phyloP scores from a whole-genome alignment of 2,113 vertebrate genomes.

The Hippocampus comes region DNA sequence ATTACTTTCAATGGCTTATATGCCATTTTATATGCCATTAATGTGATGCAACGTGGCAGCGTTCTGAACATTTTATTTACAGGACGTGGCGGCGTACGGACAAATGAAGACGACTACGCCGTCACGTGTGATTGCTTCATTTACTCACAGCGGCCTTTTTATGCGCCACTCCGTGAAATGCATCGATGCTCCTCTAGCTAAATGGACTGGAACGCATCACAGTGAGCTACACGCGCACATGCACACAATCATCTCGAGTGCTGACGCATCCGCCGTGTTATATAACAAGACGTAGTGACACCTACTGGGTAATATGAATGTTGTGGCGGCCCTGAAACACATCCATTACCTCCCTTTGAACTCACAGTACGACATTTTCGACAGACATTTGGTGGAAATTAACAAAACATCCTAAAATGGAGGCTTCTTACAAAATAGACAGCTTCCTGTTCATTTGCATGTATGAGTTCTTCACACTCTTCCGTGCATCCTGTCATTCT shows the following conservation, averaged over 20 bases:
- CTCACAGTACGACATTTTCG: background rate
- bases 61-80: background rate
- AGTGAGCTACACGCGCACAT: background rate
- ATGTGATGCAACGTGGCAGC: background rate
- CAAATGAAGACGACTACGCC: background rate
- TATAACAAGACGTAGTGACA: background rate
- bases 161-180: constrained; percentile 14
- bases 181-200: background rate
- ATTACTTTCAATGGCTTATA: constrained; percentile 1
- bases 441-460: too few species aligned
- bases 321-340: background rate
- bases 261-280: background rate
- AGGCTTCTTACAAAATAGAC: too few species aligned
- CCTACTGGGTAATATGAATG: background rate
- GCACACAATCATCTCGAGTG: background rate
- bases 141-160: background rate
- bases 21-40: background rate
- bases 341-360: background rate
- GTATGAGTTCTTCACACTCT: too few species aligned
- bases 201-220: background rate
- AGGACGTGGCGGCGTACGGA: background rate
- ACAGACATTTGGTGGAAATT: background rate
- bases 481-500: too few species aligned
- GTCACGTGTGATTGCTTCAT: constrained; percentile 1
- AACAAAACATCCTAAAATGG: too few species aligned